phyloP scores from a whole-genome alignment of 2,888 invertebrate genomes.

The Erynnis tages region DNA sequence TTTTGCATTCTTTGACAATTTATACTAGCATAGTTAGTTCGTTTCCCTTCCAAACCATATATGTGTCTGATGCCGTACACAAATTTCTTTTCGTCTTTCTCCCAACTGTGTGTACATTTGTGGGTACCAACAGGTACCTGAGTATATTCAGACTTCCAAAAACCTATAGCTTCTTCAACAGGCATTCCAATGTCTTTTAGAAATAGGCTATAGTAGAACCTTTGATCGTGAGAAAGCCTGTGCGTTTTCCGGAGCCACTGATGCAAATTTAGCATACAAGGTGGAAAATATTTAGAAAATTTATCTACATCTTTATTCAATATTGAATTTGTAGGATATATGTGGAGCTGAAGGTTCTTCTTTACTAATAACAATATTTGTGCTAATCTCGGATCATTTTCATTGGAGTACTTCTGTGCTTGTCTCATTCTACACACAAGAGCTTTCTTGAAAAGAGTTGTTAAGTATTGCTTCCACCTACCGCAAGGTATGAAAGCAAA shows the following conservation, averaged over 20 bases:
- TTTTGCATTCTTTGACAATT: constrained; percentile 82
- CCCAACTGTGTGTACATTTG: constrained; percentile 84
- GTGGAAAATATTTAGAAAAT: constrained; percentile 75
- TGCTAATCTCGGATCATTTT: constrained; percentile 58
- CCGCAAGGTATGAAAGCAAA: constrained; percentile 77
- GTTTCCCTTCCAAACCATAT: constrained; percentile 87
- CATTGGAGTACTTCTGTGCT: constrained; percentile 45
- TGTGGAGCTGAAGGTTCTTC: constrained; percentile 1
- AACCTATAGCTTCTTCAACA: constrained; percentile 82
- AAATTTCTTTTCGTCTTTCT: constrained; percentile 82
- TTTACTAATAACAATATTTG: constrained; percentile 54
- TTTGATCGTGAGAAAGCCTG: constrained; percentile 83
- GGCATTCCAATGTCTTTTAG: constrained; percentile 87
- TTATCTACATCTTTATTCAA: constrained; percentile 64
- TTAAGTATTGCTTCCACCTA: constrained; percentile 77
- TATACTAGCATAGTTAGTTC: constrained; percentile 82
- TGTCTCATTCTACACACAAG: constrained; percentile 54
- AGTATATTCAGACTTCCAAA: constrained; percentile 85
- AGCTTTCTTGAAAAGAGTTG: constrained; percentile 70
- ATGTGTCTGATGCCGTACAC: constrained; percentile 86
- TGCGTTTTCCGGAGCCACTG: constrained; percentile 76
- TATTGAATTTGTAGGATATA: constrained; percentile 37
- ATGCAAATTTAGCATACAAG: constrained; percentile 85
- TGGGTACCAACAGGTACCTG: constrained; percentile 66
- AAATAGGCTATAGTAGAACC: constrained; percentile 85